Evolutionary conservation across 2,797 vertebrate species (phyloP).

Genomic region (Sebastes ruberrimus): DNA sequence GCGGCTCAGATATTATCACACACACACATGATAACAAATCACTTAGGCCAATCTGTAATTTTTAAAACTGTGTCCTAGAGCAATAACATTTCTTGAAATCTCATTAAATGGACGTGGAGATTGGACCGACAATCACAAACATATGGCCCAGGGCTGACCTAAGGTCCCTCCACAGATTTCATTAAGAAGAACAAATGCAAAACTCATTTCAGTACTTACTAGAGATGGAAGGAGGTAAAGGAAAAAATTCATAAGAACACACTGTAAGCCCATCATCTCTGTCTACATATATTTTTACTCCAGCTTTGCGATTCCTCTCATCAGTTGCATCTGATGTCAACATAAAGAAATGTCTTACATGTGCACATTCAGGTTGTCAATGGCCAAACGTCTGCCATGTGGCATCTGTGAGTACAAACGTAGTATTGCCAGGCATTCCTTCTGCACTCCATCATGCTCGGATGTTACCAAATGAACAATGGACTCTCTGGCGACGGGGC

Average conservation of each 20-base stretch:
- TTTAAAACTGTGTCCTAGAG: neutral
- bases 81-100: neutral
- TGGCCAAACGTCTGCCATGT: conserved; percentile 77
- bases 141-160: neutral
- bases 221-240: neutral
- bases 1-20: conserved; percentile 11
- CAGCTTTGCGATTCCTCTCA: neutral
- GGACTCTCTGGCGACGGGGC: conserved; percentile 55
- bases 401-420: conserved; percentile 73
- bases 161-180: neutral
- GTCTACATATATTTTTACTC: neutral
- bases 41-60: neutral
- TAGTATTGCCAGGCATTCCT: conserved; percentile 82
- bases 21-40: conserved; percentile 5
- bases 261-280: neutral
- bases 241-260: neutral
- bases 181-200: neutral
- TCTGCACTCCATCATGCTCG: conserved; percentile 58
- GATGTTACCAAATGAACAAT: conserved; percentile 79
- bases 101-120: neutral
- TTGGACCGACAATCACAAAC: conserved; percentile 1
- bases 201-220: neutral
- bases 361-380: conserved; percentile 79
- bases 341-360: conserved; percentile 75
- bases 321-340: neutral